phyloP scores from a whole-genome alignment of 2,888 invertebrate species.

The Aelia acuminata region DNA sequence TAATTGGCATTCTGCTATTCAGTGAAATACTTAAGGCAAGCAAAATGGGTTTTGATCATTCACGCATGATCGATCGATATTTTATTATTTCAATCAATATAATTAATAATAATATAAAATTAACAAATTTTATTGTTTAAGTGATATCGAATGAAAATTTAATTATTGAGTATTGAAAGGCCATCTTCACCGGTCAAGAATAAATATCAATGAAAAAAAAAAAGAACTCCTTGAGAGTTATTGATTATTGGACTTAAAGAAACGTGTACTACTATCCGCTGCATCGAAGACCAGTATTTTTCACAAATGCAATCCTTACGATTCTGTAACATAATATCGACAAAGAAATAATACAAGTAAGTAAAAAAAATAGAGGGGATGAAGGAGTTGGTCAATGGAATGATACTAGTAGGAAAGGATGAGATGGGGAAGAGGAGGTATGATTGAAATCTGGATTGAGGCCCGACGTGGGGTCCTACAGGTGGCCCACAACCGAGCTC shows the following conservation, averaged over 20 bases:
- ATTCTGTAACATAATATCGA: background rate
- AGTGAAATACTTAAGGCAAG: background rate
- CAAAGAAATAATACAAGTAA: background rate
- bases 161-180: background rate
- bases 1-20: background rate
- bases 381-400: background rate
- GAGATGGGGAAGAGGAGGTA: conserved; percentile 11
- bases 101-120: background rate
- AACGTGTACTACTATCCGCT: background rate
- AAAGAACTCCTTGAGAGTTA: background rate
- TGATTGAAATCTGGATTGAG: conserved; percentile 46
- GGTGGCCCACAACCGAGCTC: conserved; percentile 51
- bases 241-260: background rate
- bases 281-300: background rate
- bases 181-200: background rate
- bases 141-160: background rate
- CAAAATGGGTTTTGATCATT: background rate
- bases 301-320: background rate
- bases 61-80: background rate
- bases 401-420: background rate
- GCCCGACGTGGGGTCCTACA: conserved; percentile 49
- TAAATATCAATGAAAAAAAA: background rate
- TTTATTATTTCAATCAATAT: background rate
- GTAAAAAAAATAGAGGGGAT: background rate
- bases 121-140: background rate